Percentiles rank a stretch among this genome's conserved stretches.
phyloP scores from a whole-genome alignment of 2,797 vertebrate genomes.

The Anabas testudineus region DNA sequence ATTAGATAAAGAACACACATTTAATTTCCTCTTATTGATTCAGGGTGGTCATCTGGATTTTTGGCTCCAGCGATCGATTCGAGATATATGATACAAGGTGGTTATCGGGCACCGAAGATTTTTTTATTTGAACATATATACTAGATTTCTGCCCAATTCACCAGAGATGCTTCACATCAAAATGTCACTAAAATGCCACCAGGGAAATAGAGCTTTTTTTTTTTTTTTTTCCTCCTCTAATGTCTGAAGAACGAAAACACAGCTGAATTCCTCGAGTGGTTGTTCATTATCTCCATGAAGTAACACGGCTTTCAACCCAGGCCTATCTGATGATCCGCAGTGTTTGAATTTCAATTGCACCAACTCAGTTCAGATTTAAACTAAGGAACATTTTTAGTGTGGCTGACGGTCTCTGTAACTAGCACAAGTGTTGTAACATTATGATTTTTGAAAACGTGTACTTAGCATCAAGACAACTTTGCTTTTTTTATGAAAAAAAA shows the following conservation, averaged over 20 bases:
- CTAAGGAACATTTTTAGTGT: constrained; percentile 27
- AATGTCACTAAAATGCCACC: constrained; percentile 88
- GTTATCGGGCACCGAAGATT: constrained; percentile 56
- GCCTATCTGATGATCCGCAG: constrained; percentile 38
- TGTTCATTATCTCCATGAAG: constrained; percentile 81
- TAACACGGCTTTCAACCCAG: constrained; percentile 52
- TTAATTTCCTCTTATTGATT: constrained; percentile 73
- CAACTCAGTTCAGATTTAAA: constrained; percentile 46
- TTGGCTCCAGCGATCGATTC: constrained; percentile 61
- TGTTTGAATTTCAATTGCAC: constrained; percentile 53
- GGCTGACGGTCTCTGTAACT: constrained; percentile 38
- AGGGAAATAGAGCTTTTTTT: constrained; percentile 79
- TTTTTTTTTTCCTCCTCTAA: constrained; percentile 69
- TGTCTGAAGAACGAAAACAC: constrained; percentile 66
- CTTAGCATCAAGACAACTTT: not conserved
- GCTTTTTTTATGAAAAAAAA: too few species aligned
- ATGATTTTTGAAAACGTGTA: constrained; percentile 13
- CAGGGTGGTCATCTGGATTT: constrained; percentile 63
- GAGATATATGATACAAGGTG: constrained; percentile 68
- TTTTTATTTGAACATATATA: constrained; percentile 71
- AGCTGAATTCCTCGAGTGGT: constrained; percentile 68
- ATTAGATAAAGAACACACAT: constrained; percentile 63
- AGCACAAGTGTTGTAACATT: not conserved
- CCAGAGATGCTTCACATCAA: constrained; percentile 80
- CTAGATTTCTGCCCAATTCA: constrained; percentile 72